Evolutionary conservation across 2,888 invertebrate species (phyloP).

Genomic region (Agrochola litura): DNA sequence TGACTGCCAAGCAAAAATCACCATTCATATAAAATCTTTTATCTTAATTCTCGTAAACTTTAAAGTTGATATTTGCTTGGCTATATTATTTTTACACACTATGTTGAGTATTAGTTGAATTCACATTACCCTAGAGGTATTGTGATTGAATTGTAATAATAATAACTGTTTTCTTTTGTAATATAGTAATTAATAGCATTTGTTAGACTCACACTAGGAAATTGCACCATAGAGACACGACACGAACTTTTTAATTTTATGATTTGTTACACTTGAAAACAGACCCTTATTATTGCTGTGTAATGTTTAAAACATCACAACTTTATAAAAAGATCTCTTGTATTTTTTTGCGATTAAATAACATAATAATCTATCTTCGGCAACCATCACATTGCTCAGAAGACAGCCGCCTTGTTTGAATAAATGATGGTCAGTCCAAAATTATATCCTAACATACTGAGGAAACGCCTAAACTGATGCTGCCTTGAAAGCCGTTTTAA

Average conservation of each 20-base stretch:
- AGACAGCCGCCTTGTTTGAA: neutral
- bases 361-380: neutral
- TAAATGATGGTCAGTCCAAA: neutral
- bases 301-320: conserved; percentile 14
- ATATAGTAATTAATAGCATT: conserved; percentile 33
- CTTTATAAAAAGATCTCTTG: conserved; percentile 9
- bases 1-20: conserved; percentile 50
- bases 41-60: conserved; percentile 2
- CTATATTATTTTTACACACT: conserved; percentile 34
- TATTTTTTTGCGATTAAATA: neutral
- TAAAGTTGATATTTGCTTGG: conserved; percentile 47
- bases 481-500: neutral
- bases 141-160: conserved; percentile 45
- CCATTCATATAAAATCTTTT: neutral
- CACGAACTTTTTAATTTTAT: conserved; percentile 6
- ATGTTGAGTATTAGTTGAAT: conserved; percentile 30
- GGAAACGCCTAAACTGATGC: neutral
- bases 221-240: neutral
- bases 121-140: conserved; percentile 13
- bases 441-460: neutral
- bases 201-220: conserved; percentile 42
- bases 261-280: neutral
- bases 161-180: conserved; percentile 26
- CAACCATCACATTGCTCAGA: neutral
- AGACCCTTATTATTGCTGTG: conserved; percentile 2